Percentiles rank a stretch among this genome's conserved stretches.
These are phyloP conservation scores for Lingula anatina DNA, from an alignment of 2,888 invertebrate genomes.

Conservation along the genomic window DNA sequence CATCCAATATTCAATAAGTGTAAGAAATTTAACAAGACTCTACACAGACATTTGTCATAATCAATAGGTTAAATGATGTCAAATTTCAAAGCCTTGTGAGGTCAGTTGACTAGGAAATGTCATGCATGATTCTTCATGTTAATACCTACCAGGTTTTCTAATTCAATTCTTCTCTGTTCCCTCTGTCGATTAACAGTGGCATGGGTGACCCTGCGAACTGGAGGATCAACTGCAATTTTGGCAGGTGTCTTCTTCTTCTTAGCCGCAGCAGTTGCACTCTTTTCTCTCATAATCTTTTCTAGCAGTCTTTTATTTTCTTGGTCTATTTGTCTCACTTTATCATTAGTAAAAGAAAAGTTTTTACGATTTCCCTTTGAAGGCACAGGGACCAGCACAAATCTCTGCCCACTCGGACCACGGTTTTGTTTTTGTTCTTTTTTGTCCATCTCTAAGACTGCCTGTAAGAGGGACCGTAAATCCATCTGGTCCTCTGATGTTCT, in stretches of 20 bases:
- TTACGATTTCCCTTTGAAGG: no score
- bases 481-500: constrained; percentile 14
- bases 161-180: not conserved
- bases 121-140: no score
- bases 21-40: no score
- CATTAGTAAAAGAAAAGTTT: constrained; percentile 26
- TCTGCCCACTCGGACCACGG: constrained; percentile 12
- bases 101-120: no score
- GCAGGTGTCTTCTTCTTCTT: constrained; percentile 6
- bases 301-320: constrained; percentile 42
- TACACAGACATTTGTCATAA: no score
- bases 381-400: not conserved
- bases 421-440: constrained; percentile 18
- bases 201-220: not conserved
- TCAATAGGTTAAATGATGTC: no score
- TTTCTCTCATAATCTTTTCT: constrained; percentile 30
- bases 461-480: constrained; percentile 35
- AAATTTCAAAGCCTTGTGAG: no score
- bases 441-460: constrained; percentile 39
- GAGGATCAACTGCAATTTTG: not conserved
- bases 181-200: not conserved
- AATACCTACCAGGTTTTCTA: not conserved
- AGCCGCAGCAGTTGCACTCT: constrained; percentile 12
- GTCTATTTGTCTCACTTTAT: constrained; percentile 34
- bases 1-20: no score